Conservation (phyloP, 2,113 vertebrate species). For the Saccopteryx leptura region DNA sequence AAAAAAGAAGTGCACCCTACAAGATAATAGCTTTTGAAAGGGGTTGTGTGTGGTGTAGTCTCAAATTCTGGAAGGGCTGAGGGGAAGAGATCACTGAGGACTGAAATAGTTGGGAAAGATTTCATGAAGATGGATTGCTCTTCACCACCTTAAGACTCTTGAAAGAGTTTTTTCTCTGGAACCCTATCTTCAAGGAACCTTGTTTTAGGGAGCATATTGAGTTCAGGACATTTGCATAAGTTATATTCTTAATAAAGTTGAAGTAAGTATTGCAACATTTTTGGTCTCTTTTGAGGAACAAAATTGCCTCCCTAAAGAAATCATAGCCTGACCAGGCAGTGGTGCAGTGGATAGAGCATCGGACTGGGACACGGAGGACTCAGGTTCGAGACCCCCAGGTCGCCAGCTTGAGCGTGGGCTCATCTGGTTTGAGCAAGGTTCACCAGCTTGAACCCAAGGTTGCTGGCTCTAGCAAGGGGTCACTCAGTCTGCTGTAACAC, state of each 20-base stretch:
- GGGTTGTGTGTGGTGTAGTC: background rate
- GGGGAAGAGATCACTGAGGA: background rate
- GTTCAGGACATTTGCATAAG: slow-evolving; percentile 42
- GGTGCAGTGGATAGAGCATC: too few relatives aligned
- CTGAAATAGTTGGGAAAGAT: background rate
- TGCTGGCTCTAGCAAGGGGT: too few relatives aligned
- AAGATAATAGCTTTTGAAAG: background rate
- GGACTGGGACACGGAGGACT: too few relatives aligned
- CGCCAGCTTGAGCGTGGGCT: too few relatives aligned
- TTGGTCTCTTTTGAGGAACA: slow-evolving; percentile 62
- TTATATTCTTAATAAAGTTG: slow-evolving; percentile 59
- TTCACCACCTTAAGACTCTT: background rate
- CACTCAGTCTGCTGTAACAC: too few relatives aligned
- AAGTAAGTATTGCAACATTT: slow-evolving; percentile 49
- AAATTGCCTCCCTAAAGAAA: slow-evolving; percentile 35
- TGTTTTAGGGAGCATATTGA: slow-evolving; percentile 32
- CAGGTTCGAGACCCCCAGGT: too few relatives aligned
- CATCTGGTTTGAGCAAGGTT: too few relatives aligned
- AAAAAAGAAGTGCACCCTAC: background rate
- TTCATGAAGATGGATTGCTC: background rate
- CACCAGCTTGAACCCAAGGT: too few relatives aligned
- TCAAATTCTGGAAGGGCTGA: background rate
- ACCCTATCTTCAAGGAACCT: background rate
- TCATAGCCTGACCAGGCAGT: background rate
- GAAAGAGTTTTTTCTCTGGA: background rate